A percentile compares a stretch with the other conserved stretches of the same genome.
Conservation (phyloP, 2,113 vertebrate genomes). For the Burhinus oedicnemus region DNA sequence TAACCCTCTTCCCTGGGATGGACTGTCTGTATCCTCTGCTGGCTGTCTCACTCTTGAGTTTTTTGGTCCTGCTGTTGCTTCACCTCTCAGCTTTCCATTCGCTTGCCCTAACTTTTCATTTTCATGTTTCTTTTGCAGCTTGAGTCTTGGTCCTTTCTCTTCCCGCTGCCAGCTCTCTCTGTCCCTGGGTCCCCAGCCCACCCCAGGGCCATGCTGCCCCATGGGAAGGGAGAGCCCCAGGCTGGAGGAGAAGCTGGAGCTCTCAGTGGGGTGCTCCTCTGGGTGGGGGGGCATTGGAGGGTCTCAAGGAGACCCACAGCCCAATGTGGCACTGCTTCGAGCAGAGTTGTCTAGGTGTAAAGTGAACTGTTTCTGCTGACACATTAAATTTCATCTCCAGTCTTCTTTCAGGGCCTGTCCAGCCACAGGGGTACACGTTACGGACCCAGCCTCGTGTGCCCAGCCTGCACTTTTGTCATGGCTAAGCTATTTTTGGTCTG, state of each 20-base stretch:
- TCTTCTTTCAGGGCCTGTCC: neutral
- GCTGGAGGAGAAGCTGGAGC: neutral
- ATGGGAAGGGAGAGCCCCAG: fast-evolving
- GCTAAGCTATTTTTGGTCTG: neutral
- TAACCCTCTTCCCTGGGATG: neutral
- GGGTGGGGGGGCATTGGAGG: no score
- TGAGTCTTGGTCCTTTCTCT: neutral
- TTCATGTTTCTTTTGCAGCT: neutral
- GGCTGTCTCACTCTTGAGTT: neutral
- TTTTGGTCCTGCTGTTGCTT: neutral
- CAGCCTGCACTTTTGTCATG: neutral
- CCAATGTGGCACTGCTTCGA: neutral
- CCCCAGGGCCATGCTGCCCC: neutral
- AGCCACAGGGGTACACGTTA: fast-evolving
- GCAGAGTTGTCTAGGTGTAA: neutral
- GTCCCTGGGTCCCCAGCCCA: fast-evolving
- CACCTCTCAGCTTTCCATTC: neutral
- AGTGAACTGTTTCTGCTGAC: neutral
- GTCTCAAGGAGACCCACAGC: neutral
- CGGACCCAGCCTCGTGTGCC: neutral
- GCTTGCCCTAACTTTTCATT: neutral
- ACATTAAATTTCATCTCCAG: neutral
- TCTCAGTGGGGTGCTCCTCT: neutral
- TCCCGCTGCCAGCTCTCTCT: neutral
- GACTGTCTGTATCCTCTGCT: neutral